Evolutionary conservation across 2,797 vertebrate species (phyloP), one percentile per base, ranked within the genome.

Genomic region (Enteromius anoplus): DNA sequence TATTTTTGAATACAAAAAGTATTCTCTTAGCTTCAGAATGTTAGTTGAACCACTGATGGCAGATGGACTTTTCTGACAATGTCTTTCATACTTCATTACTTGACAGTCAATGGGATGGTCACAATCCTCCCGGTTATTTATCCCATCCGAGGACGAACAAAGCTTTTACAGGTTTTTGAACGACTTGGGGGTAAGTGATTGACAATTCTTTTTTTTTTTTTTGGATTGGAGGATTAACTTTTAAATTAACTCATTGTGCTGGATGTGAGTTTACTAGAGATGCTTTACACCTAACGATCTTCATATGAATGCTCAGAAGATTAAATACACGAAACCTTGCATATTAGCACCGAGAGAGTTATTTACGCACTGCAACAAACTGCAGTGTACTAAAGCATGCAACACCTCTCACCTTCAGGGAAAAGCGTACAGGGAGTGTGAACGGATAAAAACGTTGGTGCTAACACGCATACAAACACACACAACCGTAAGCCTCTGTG

Each of bases 341-440:
- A 9, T 51, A 14, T 81, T 21, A 26, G 26, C 19, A 72, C 17
- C 0, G 29, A 72, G 55, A 72, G 53, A 62, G 55, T 47, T 32
- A 29, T 37, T 60, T 10, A 14, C 23, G 6, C n/a, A 21, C 34
- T 26, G 40, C 73, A 60, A 40, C 34, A 60, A 60, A 75, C 53
- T 23, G 12, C 84, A 62, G 29, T 87, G 87, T 85, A 75, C 85
- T 88, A 88, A 89, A 5, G 85, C 84, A 83, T 72, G 81, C 81
- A n/a, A 68, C 79, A 81, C 72, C 85, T 85, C 87, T 91, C 87
- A 89, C 88, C 90, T 85, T 91, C 88, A 91, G 90, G 90, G 90
- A 87, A 68, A 84, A 81, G 49, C 10, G 2, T 60, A 42, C 65
- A 69, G 32, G 49, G 66, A 82, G 66, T 65, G 80, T 75, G 80